Evolutionary conservation across 2,113 vertebrate genomes (phyloP).

Genomic region (Puffinus mauretanicus): DNA sequence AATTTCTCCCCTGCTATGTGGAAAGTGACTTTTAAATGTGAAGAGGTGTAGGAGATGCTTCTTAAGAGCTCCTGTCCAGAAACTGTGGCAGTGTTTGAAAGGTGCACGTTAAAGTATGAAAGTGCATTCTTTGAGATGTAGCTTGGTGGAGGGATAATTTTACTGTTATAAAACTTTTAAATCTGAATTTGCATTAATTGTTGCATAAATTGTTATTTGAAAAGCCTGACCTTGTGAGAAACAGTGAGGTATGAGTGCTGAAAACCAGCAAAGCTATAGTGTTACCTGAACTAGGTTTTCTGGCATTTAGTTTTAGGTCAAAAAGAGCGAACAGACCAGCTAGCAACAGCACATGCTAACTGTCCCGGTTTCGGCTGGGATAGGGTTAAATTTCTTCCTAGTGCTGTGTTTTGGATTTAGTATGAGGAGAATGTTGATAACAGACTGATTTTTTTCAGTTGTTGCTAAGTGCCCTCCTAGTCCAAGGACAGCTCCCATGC

Average conservation of each 20-base stretch:
- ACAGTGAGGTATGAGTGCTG: not conserved
- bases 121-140: not conserved
- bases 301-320: not conserved
- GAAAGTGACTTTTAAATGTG: not conserved
- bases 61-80: not conserved
- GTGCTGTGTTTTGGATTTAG: too few relatives aligned
- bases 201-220: not conserved
- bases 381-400: too few relatives aligned
- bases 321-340: not conserved
- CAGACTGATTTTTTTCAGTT: too few relatives aligned
- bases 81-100: not conserved
- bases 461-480: too few relatives aligned
- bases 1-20: accelerated
- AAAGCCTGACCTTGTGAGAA: not conserved
- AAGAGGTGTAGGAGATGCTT: not conserved
- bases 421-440: too few relatives aligned
- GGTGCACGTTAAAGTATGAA: not conserved
- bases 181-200: not conserved
- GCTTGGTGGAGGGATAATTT: not conserved
- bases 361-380: not conserved
- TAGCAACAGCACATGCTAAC: too few relatives aligned
- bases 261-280: not conserved
- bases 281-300: not conserved
- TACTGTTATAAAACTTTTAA: not conserved
- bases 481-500: too few relatives aligned